Conservation (phyloP, 2,888 invertebrate species). For the Acronicta psi region DNA sequence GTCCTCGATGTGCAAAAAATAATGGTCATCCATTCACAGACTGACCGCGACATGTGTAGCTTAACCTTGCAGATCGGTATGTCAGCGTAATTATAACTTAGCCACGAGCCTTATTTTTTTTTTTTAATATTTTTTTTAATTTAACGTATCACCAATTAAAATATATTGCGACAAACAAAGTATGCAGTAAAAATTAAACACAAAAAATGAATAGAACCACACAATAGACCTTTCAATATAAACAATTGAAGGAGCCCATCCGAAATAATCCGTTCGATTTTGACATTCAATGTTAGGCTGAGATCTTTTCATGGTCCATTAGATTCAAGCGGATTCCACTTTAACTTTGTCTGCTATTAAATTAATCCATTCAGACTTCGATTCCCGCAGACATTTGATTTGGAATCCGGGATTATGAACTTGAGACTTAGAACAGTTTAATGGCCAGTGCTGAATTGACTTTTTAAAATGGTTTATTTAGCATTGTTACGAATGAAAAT, state of each 20-base stretch:
- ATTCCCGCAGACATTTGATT: constrained; percentile 52
- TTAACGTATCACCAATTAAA: too few species aligned
- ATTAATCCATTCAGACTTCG: constrained; percentile 54
- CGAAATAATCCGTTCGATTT: constrained; percentile 28
- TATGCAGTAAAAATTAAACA: not conserved
- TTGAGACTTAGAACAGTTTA: constrained; percentile 30
- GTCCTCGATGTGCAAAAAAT: too few species aligned
- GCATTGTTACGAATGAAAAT: too few species aligned
- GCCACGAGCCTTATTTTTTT: too few species aligned
- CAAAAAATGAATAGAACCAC: not conserved
- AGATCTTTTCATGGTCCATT: constrained; percentile 57
- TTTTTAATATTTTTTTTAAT: too few species aligned
- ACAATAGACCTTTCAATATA: not conserved
- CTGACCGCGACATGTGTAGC: too few species aligned
- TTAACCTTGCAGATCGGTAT: too few species aligned
- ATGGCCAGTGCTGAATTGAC: constrained; percentile 34
- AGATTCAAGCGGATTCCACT: constrained; percentile 59
- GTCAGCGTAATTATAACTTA: too few species aligned
- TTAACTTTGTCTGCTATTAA: constrained; percentile 56
- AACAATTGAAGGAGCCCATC: constrained; percentile 6
- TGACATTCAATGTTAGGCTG: constrained; percentile 34
- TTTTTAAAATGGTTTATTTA: constrained; percentile 28
- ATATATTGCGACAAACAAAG: too few species aligned
- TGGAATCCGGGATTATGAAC: constrained; percentile 43
- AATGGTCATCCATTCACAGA: too few species aligned